phyloP scores from a whole-genome alignment of 1,140 invertebrate genomes.

The Leptopilina clavipes region DNA sequence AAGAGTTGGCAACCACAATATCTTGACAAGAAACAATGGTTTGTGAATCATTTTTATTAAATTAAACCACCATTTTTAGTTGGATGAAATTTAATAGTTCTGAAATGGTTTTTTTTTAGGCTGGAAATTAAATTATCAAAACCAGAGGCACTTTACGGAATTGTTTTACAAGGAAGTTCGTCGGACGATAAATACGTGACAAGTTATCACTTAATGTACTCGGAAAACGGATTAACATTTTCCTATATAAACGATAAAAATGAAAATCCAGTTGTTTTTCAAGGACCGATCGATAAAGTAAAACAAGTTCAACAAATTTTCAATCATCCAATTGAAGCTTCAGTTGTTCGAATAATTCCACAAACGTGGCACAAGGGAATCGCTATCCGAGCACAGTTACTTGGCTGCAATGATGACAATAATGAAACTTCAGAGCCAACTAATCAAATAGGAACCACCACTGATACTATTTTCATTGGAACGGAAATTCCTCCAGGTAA shows the following conservation, averaged over 20 bases:
- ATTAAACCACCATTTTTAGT: not conserved
- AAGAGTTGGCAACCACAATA: slow-evolving; percentile 79
- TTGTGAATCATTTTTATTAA: not conserved
- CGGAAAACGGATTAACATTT: slow-evolving; percentile 78
- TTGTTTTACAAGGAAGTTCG: slow-evolving; percentile 81
- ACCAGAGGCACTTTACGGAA: slow-evolving; percentile 82
- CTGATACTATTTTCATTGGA: not conserved
- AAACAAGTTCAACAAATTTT: slow-evolving; percentile 80
- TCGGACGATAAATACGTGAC: slow-evolving; percentile 83
- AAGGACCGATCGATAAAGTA: slow-evolving; percentile 80
- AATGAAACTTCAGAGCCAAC: not conserved
- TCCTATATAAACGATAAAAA: slow-evolving; percentile 70
- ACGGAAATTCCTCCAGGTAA: not conserved
- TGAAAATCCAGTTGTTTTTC: slow-evolving; percentile 78
- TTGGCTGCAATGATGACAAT: slow-evolving; percentile 79
- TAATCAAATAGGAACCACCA: not conserved
- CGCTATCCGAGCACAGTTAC: slow-evolving; percentile 82
- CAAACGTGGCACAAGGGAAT: slow-evolving; percentile 85
- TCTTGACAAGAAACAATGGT: slow-evolving; percentile 54
- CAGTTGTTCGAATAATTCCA: slow-evolving; percentile 82
- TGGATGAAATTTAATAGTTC: not conserved
- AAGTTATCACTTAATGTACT: slow-evolving; percentile 83
- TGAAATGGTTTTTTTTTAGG: slow-evolving; percentile 37
- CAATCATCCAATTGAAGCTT: slow-evolving; percentile 82
- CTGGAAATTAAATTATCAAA: slow-evolving; percentile 82